Percentiles rank a stretch among this genome's conserved stretches.
Evolutionary conservation across 2,797 vertebrate species (phyloP).

Genomic region (Nannoperca obscura): DNA sequence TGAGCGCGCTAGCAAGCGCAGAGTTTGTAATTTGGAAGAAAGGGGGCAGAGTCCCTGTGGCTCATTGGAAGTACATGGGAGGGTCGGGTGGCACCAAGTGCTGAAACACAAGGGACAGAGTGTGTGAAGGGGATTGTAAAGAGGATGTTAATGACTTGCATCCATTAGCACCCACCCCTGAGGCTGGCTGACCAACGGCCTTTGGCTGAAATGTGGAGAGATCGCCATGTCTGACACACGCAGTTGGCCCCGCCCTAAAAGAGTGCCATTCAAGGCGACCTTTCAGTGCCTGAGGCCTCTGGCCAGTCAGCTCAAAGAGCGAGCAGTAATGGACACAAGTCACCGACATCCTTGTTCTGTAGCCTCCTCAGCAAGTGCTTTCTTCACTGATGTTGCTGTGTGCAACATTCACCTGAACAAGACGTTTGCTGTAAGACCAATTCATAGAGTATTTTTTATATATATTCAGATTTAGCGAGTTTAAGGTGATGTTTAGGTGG

Average conservation of each 20-base stretch:
- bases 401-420: conserved; percentile 42
- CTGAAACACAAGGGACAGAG: conserved; percentile 77
- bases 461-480: conserved; percentile 37
- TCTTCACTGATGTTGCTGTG: conserved; percentile 21
- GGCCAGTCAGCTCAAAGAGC: conserved; percentile 34
- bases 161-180: conserved; percentile 78
- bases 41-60: conserved; percentile 69
- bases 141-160: conserved; percentile 79
- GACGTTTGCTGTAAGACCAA: conserved; percentile 14
- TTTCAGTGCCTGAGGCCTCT: conserved; percentile 37
- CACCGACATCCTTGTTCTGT: conserved; percentile 12
- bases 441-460: conserved; percentile 2
- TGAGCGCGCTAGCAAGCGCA: conserved; percentile 73
- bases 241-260: conserved; percentile 45
- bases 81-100: conserved; percentile 73
- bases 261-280: conserved; percentile 57
- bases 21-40: conserved; percentile 82
- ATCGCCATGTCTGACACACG: conserved; percentile 57
- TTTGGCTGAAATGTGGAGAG: conserved; percentile 43
- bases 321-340: conserved; percentile 17
- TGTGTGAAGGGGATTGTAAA: conserved; percentile 81
- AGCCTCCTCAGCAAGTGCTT: conserved; percentile 29
- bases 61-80: conserved; percentile 76
- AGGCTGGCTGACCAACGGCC: conserved; percentile 51
- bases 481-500: conserved; percentile 17